A percentile compares a stretch with the other conserved stretches of the same genome.
Conservation (phyloP, 2,888 invertebrate genomes). For the Cephus spinipes region DNA sequence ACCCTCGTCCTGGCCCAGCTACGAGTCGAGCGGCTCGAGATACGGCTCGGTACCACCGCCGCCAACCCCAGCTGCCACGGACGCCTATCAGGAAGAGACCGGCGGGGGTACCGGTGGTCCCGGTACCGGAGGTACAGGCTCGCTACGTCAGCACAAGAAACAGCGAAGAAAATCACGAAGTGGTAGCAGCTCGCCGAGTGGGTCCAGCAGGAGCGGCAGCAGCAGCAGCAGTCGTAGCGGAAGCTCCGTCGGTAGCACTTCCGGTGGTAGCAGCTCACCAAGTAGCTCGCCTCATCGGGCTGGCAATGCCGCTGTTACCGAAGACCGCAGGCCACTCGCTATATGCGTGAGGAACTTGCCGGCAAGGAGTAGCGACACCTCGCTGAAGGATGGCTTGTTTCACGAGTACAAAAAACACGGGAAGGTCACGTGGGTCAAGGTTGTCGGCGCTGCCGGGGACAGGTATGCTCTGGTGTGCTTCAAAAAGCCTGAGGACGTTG, state of each 20-base stretch:
- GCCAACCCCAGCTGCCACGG: constrained; percentile 58
- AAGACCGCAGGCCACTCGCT: constrained; percentile 84
- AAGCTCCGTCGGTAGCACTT: constrained; percentile 70
- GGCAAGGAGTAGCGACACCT: constrained; percentile 90
- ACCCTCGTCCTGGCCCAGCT: constrained; percentile 59
- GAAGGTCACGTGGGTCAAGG: constrained; percentile 95
- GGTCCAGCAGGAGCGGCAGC: constrained; percentile 61
- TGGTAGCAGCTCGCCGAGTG: constrained; percentile 63
- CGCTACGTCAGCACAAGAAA: constrained; percentile 65
- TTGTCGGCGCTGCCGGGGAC: constrained; percentile 91
- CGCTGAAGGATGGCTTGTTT: constrained; percentile 96
- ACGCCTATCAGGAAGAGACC: constrained; percentile 58
- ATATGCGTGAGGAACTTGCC: constrained; percentile 93
- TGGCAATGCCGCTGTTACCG: constrained; percentile 69
- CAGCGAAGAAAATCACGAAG: constrained; percentile 63
- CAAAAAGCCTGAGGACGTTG: constrained; percentile 97
- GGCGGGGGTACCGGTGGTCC: constrained; percentile 34
- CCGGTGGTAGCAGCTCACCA: constrained; percentile 71
- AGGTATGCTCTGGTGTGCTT: constrained; percentile 95
- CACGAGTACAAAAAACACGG: constrained; percentile 99
- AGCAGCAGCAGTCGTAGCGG: constrained; percentile 68
- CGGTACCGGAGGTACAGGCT: constrained; percentile 57
- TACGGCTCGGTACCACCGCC: constrained; percentile 59
- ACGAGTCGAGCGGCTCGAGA: constrained; percentile 59
- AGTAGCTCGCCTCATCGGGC: constrained; percentile 62